Evolutionary conservation across 2,888 invertebrate species (phyloP).

Genomic region (Brassicogethes aeneus): DNA sequence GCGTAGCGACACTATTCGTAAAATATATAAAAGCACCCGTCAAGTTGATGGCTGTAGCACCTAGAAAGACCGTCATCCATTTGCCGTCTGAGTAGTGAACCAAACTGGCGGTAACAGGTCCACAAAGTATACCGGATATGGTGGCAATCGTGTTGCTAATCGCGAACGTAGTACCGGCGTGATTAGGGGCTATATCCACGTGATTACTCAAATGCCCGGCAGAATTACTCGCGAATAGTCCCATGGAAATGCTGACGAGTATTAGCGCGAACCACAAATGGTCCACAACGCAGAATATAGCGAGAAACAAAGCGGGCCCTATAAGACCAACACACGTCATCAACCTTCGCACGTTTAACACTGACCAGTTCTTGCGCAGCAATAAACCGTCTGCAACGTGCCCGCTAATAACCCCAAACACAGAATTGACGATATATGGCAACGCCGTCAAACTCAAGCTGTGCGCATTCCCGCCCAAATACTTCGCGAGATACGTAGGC

Average conservation of each 20-base stretch:
- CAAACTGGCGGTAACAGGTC: constrained; percentile 65
- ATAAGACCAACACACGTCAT: constrained; percentile 65
- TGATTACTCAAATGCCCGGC: constrained; percentile 70
- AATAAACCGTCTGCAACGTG: constrained; percentile 60
- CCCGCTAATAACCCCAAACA: constrained; percentile 61
- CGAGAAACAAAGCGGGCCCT: constrained; percentile 61
- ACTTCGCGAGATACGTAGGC: constrained; percentile 58
- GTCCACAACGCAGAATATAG: constrained; percentile 62
- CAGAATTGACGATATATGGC: constrained; percentile 64
- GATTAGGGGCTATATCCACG: constrained; percentile 67
- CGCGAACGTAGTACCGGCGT: constrained; percentile 68
- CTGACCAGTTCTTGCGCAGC: constrained; percentile 48
- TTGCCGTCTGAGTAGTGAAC: constrained; percentile 61
- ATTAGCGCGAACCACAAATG: constrained; percentile 58
- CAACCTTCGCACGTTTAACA: constrained; percentile 57
- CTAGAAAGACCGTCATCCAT: constrained; percentile 65
- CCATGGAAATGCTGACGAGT: constrained; percentile 67
- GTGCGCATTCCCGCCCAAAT: constrained; percentile 55
- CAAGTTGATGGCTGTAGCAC: constrained; percentile 63
- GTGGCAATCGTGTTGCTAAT: constrained; percentile 69
- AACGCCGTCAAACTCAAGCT: constrained; percentile 64
- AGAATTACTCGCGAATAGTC: constrained; percentile 64
- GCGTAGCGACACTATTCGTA: constrained; percentile 61
- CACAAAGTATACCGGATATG: constrained; percentile 65
- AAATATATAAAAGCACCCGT: constrained; percentile 64